Percentiles rank a stretch among this genome's conserved stretches.
phyloP scores from a whole-genome alignment of 2,888 invertebrate genomes.

The Ennomos erosarius region DNA sequence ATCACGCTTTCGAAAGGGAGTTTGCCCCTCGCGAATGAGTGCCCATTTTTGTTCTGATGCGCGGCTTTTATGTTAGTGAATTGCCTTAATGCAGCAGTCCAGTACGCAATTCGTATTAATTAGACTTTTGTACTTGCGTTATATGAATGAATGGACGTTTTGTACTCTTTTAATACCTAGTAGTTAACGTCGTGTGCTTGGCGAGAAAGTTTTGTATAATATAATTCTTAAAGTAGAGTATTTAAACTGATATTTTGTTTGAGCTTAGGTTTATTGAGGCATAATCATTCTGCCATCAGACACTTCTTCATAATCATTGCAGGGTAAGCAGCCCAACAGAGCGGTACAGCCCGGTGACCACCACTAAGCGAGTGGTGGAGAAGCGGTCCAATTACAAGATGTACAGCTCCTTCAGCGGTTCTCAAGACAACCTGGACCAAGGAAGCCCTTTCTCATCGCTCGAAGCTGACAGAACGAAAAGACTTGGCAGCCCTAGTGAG shows the following conservation, averaged over 20 bases:
- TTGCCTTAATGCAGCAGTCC: conserved; percentile 35
- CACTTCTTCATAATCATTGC: conserved; percentile 2
- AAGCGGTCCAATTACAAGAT: conserved; percentile 79
- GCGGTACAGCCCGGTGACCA: conserved; percentile 75
- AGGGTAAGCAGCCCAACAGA: conserved; percentile 77
- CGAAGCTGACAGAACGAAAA: conserved; percentile 67
- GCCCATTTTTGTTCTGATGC: conserved; percentile 41
- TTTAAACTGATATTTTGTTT: too few species aligned
- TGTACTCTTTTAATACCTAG: conserved; percentile 7
- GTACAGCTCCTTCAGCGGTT: conserved; percentile 76
- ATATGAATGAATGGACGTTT: conserved; percentile 23
- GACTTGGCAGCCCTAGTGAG: conserved; percentile 79
- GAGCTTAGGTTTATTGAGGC: too few species aligned
- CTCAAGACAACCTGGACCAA: conserved; percentile 77
- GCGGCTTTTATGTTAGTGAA: conserved; percentile 31
- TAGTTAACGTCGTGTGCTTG: conserved; percentile 17
- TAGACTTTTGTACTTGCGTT: conserved; percentile 19
- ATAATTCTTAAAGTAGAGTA: too few species aligned
- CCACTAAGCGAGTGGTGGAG: conserved; percentile 75
- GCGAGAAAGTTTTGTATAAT: not conserved
- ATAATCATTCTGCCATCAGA: too few species aligned
- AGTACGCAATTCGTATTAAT: conserved; percentile 33
- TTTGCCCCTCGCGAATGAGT: conserved; percentile 46
- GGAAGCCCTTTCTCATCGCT: conserved; percentile 73
- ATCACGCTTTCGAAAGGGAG: conserved; percentile 47